Evolutionary conservation across 2,888 invertebrate species (phyloP), one percentile per base, ranked within the genome.

Genomic region (Taphrorychus bicolor): DNA sequence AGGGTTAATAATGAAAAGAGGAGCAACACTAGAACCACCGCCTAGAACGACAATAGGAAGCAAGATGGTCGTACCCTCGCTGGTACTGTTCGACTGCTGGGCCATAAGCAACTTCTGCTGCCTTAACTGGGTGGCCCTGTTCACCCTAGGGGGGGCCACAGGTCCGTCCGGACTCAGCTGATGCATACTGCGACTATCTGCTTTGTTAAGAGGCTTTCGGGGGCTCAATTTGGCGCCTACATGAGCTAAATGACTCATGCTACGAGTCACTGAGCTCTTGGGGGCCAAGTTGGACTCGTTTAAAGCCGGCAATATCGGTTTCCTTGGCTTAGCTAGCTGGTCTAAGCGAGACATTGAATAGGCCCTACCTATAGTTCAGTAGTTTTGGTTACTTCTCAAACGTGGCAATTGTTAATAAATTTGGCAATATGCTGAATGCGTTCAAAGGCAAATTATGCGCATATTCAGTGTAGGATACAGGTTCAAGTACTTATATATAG

Each of bases 341-440:
- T 95, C 95, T 86, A 95, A 89, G 77, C 95, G 91, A 80, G 94
- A 92, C 94, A 95, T 94, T 83, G 94, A 94, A 86, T 92, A 92
- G 80, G 95, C 94, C 88, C 95, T 94, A 89, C 91, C 70, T 70
- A 49, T 64, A 24, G 24, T 54, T 23, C 19, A 32, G 32, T 45
- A 32, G 32, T 32, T 32, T 5, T 45, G 2, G 45, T 45, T 45
- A 45, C n/a, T 32, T 32, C 32, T 32, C 32, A 32, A 32, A 32
- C 32, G n/a, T n/a, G n/a, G n/a, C 32, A 32, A 32, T 32, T 7
- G 9, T 32, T 32, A 32, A 32, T 9, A 32, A n/a, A n/a, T n/a
- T n/a, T 32, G 32, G 32, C 32, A 32, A 32, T 9, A 32, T 32
- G 32, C 32, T 32, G 1, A 1, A 32, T 11, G 32, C 32, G 32